Evolutionary conservation across 1,140 invertebrate genomes (phyloP).

Genomic region (Panagrolaimus sp.): DNA sequence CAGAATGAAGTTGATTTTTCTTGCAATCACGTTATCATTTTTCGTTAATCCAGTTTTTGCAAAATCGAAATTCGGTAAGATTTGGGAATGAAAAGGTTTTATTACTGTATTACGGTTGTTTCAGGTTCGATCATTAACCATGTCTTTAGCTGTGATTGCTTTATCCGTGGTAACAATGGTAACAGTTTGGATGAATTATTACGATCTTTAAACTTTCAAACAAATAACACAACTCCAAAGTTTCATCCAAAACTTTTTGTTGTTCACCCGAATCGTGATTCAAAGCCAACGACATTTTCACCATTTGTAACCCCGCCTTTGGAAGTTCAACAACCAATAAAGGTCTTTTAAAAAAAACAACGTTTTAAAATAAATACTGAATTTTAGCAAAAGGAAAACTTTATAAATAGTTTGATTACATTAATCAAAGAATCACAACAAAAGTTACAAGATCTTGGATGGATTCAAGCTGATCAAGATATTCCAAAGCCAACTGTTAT

Average conservation of each 20-base stretch:
- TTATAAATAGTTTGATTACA: background rate
- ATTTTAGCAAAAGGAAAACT: no score
- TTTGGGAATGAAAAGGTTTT: no score
- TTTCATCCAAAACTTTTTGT: background rate
- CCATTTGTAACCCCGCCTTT: background rate
- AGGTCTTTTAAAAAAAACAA: no score
- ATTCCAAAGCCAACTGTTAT: background rate
- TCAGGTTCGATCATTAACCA: background rate
- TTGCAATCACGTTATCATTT: no score
- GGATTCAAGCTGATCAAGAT: background rate
- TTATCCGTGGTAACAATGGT: background rate
- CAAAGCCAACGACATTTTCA: background rate
- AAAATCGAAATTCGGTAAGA: no score
- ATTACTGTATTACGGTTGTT: background rate
- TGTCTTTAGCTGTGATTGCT: background rate
- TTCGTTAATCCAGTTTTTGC: no score
- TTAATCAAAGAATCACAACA: constrained; percentile 6
- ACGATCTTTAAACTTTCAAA: background rate
- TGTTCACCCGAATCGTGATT: background rate
- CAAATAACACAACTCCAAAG: background rate
- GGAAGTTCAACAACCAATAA: no score
- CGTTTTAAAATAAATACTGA: no score
- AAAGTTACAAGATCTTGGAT: background rate
- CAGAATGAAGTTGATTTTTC: no score
- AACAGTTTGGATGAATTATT: background rate